Percentiles rank a stretch among this genome's conserved stretches.
These are phyloP conservation scores for Mesorhabditis sp. DNA, from an alignment of 2,888 invertebrate species.

Conservation along the genomic window DNA sequence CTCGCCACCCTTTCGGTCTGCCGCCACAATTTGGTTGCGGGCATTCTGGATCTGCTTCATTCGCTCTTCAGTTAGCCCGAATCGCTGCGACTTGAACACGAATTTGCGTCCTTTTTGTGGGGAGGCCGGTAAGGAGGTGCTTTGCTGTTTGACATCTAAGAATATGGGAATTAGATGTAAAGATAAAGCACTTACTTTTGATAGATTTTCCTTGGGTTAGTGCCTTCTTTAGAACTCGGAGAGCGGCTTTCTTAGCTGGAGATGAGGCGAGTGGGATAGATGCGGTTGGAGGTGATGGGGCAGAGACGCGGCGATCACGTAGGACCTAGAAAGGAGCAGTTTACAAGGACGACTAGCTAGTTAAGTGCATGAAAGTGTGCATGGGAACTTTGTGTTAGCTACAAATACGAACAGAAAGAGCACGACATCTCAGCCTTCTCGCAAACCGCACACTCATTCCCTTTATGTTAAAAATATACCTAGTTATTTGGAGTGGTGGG, in stretches of 20 bases:
- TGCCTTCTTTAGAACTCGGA: background rate
- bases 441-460: too few relatives aligned
- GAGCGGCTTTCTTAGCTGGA: conserved; percentile 2
- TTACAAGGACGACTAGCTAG: background rate
- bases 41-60: background rate
- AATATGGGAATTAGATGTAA: background rate
- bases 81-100: background rate
- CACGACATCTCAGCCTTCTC: too few relatives aligned
- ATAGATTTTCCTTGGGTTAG: background rate
- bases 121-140: background rate
- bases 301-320: background rate
- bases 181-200: background rate
- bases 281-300: background rate
- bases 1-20: background rate
- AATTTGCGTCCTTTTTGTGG: background rate
- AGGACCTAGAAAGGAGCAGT: background rate
- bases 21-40: background rate
- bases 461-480: too few relatives aligned
- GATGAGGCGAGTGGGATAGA: background rate
- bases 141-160: background rate
- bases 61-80: background rate
- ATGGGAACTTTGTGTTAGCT: too few relatives aligned
- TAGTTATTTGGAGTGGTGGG: too few relatives aligned
- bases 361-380: too few relatives aligned
- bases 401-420: too few relatives aligned